Conservation (phyloP, 2,113 vertebrate genomes). For the Prochilodus magdalenae region DNA sequence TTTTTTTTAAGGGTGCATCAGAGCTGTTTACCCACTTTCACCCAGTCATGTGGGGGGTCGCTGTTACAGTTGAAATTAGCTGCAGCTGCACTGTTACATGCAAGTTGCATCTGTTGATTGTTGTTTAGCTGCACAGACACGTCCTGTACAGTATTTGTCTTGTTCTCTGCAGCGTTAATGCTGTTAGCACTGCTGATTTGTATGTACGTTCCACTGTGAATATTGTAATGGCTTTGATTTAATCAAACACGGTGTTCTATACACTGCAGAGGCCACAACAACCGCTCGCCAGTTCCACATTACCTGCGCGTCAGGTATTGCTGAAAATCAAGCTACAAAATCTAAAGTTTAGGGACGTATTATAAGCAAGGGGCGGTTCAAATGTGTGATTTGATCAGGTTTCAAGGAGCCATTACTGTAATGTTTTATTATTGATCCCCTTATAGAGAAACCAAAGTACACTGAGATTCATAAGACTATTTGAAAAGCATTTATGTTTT, state of each 20-base stretch:
- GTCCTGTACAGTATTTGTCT: not conserved
- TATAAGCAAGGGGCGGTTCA: not conserved
- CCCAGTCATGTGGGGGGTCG: no score
- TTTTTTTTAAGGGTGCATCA: no score
- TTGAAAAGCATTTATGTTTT: not conserved
- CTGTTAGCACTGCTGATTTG: not conserved
- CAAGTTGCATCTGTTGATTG: no score
- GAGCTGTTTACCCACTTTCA: no score
- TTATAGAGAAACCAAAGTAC: constrained; percentile 1
- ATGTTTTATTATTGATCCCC: not conserved
- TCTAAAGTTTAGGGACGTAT: not conserved
- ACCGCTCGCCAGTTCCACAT: not conserved
- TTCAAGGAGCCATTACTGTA: not conserved
- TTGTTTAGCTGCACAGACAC: no score
- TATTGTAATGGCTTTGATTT: not conserved
- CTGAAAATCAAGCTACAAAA: not conserved
- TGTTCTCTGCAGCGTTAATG: not conserved
- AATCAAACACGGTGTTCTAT: not conserved
- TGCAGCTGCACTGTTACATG: no score
- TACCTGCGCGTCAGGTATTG: not conserved
- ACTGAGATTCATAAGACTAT: not conserved
- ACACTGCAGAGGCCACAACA: not conserved
- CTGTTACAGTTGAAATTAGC: no score
- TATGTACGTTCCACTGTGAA: not conserved
- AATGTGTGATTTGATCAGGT: not conserved